Conservation (phyloP, 2,797 vertebrate genomes). For the Meda fulgida region DNA sequence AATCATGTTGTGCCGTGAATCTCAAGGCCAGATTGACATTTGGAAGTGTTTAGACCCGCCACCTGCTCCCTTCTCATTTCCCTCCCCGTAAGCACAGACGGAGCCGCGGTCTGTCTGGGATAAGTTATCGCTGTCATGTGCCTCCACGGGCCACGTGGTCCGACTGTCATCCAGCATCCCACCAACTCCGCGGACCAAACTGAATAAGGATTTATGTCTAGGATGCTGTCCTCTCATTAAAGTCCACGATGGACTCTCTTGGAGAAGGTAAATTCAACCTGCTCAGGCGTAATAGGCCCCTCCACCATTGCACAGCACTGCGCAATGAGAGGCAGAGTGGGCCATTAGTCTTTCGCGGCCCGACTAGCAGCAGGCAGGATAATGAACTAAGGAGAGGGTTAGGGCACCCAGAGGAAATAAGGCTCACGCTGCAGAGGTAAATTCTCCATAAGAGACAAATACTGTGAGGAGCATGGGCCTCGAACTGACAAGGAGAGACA, state of each 20-base stretch:
- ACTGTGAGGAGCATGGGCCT: constrained; percentile 31
- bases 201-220: constrained; percentile 70
- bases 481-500: constrained; percentile 40
- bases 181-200: constrained; percentile 64
- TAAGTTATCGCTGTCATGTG: constrained; percentile 47
- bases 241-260: constrained; percentile 61
- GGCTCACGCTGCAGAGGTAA: constrained; percentile 53
- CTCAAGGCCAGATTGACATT: constrained; percentile 69
- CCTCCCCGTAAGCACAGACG: constrained; percentile 62
- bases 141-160: constrained; percentile 21
- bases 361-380: constrained; percentile 71
- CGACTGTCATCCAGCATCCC: constrained; percentile 58
- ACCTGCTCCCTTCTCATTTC: constrained; percentile 70
- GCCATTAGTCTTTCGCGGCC: constrained; percentile 74
- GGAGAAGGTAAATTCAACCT: constrained; percentile 70
- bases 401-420: constrained; percentile 62
- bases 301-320: constrained; percentile 65
- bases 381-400: constrained; percentile 74
- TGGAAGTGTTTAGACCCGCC: constrained; percentile 70
- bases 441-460: constrained; percentile 49
- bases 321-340: constrained; percentile 73
- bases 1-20: constrained; percentile 62
- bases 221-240: constrained; percentile 72
- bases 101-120: constrained; percentile 44
- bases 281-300: constrained; percentile 69